These are phyloP conservation scores for Drosophila ohnishii DNA, from an alignment of 1,140 invertebrate genomes.

Conservation along the genomic window DNA sequence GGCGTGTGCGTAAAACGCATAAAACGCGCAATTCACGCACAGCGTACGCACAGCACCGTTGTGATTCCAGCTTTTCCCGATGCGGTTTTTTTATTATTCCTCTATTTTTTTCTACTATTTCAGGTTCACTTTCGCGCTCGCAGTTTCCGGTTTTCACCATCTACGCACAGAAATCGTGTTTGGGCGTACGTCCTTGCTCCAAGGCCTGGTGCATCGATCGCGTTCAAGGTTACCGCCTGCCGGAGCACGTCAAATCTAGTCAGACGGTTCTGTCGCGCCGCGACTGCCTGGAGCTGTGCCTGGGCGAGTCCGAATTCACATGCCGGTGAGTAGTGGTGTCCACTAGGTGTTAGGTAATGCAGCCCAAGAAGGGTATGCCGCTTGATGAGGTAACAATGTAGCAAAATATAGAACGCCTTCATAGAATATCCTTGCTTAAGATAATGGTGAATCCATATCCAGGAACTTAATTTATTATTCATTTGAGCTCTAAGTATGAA, in stretches of 20 bases:
- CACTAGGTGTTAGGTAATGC: constrained; percentile 19
- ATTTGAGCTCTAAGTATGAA: background rate
- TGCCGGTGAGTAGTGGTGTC: constrained; percentile 90
- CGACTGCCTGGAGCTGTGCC: constrained; percentile 94
- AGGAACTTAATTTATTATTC: background rate
- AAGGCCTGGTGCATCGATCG: constrained; percentile 96
- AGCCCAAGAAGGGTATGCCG: background rate
- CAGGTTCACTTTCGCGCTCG: constrained; percentile 94
- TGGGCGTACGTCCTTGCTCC: constrained; percentile 93
- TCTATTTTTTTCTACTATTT: constrained; percentile 60
- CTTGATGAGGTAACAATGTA: background rate
- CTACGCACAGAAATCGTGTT: constrained; percentile 96
- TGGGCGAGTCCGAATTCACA: constrained; percentile 93
- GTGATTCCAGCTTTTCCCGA: constrained; percentile 33
- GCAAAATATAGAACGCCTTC: background rate
- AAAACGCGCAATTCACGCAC: constrained; percentile 51
- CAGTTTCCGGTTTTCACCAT: constrained; percentile 98
- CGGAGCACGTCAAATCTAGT: constrained; percentile 89
- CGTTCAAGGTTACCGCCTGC: constrained; percentile 92
- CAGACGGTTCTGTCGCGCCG: constrained; percentile 89
- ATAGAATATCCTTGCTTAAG: background rate
- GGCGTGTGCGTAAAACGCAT: constrained; percentile 80
- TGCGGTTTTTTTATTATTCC: constrained; percentile 27
- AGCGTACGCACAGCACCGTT: constrained; percentile 63
- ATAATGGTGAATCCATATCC: background rate